Evolutionary conservation across 2,888 invertebrate species (phyloP).

Genomic region (Magallana nippona): DNA sequence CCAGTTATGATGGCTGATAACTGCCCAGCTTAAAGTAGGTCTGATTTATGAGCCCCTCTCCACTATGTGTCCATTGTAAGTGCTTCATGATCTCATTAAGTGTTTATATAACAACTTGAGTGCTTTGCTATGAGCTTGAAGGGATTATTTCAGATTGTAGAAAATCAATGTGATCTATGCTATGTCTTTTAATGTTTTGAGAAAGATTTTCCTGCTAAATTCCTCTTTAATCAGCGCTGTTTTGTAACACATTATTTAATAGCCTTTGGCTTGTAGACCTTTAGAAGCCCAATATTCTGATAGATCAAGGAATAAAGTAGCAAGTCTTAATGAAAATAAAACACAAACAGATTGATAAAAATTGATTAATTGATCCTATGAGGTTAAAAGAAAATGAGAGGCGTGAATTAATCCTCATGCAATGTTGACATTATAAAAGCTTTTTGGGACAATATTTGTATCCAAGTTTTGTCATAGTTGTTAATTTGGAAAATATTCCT

Average conservation of each 20-base stretch:
- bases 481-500: too few species aligned
- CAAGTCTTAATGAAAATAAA: too few species aligned
- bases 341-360: too few species aligned
- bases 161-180: slow-evolving; percentile 8
- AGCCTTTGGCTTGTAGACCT: neutral
- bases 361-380: too few species aligned
- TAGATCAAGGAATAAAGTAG: too few species aligned
- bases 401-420: too few species aligned
- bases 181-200: slow-evolving; percentile 9
- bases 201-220: neutral
- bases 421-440: too few species aligned
- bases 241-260: neutral
- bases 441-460: too few species aligned
- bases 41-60: too few species aligned
- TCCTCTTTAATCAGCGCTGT: neutral
- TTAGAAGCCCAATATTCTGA: too few species aligned
- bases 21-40: neutral
- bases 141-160: neutral
- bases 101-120: neutral
- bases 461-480: too few species aligned
- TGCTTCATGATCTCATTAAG: neutral
- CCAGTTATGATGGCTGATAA: slow-evolving; percentile 1
- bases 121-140: neutral
- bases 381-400: too few species aligned
- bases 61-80: neutral